These are phyloP conservation scores for Buphagus erythrorhynchus DNA, from an alignment of 2,797 vertebrate species.

Conservation along the genomic window DNA sequence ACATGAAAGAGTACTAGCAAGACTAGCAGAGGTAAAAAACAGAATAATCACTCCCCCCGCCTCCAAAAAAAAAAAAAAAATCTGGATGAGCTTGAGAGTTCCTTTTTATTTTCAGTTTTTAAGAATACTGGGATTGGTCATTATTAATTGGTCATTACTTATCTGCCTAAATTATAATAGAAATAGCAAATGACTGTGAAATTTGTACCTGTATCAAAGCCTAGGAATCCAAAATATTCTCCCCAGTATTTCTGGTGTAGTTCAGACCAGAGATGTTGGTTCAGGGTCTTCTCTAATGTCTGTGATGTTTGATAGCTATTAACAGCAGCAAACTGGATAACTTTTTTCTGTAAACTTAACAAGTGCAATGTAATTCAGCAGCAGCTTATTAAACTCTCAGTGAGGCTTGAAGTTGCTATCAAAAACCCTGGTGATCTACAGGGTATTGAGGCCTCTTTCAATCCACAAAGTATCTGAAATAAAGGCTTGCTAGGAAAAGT, in stretches of 20 bases:
- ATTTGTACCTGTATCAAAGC: background rate
- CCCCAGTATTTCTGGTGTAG: background rate
- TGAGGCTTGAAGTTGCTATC: background rate
- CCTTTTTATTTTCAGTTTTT: background rate
- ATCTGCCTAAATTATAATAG: background rate
- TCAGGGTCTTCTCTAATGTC: background rate
- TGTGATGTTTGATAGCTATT: background rate
- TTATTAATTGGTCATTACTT: background rate
- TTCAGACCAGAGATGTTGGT: background rate
- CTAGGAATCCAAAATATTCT: background rate
- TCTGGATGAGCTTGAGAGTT: background rate
- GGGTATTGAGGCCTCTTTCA: background rate
- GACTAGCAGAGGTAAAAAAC: background rate
- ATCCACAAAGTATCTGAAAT: background rate
- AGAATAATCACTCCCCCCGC: background rate
- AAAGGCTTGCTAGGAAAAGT: background rate
- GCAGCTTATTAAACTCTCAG: conserved; percentile 17
- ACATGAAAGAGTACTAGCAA: background rate
- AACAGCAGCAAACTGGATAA: background rate
- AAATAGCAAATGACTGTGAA: background rate
- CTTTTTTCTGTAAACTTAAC: background rate
- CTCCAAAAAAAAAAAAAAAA: background rate
- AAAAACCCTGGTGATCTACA: background rate
- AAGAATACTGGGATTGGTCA: background rate
- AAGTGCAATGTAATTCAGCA: background rate